These are phyloP conservation scores for Elachura formosa DNA, from an alignment of 2,113 vertebrate genomes.

Conservation along the genomic window DNA sequence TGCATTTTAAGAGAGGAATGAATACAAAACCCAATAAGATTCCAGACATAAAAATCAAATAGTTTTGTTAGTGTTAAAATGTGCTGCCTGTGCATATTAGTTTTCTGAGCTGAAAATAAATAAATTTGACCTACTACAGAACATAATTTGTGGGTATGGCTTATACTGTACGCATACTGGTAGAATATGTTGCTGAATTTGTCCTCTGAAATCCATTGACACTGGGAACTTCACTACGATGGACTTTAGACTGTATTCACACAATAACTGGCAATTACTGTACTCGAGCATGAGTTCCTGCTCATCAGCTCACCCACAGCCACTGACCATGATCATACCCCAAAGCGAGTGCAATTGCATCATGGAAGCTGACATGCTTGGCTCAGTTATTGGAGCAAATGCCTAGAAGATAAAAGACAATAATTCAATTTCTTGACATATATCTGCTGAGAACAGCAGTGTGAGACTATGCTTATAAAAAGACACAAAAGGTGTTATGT, in stretches of 20 bases:
- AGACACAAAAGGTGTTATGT: background rate
- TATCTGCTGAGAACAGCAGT: background rate
- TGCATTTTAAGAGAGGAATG: background rate
- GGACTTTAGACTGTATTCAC: background rate
- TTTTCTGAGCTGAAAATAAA: background rate
- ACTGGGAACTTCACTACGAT: background rate
- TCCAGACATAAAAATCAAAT: background rate
- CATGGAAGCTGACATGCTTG: background rate
- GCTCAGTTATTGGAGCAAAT: fast-evolving
- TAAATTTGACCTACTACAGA: background rate
- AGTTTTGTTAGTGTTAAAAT: background rate
- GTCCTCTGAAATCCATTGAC: fast-evolving
- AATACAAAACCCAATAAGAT: background rate
- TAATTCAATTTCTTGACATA: background rate
- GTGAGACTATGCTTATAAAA: background rate
- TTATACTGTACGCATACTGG: background rate
- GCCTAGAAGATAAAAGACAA: background rate
- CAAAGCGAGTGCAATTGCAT: background rate
- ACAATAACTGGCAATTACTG: background rate
- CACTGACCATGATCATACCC: background rate
- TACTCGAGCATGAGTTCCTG: background rate
- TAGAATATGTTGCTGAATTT: background rate
- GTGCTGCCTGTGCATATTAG: background rate
- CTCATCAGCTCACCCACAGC: background rate
- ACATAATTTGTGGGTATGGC: background rate